Evolutionary conservation across 2,888 invertebrate species (phyloP).

Genomic region (Andrena fulva): DNA sequence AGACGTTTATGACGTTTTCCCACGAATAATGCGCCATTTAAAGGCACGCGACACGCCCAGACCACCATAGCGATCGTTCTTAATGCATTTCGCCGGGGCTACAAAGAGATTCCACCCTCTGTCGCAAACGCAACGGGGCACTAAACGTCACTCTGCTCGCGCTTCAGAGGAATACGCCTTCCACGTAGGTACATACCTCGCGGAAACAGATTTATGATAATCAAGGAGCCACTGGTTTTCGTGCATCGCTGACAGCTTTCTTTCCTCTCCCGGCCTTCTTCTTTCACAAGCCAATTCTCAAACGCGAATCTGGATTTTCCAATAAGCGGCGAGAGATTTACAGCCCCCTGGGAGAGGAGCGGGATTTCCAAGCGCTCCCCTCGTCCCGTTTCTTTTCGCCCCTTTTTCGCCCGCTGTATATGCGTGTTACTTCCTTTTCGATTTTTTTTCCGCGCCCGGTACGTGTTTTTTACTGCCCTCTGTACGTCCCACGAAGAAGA

Average conservation of each 20-base stretch:
- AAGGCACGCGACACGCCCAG: slow-evolving; percentile 3
- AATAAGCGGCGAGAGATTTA: slow-evolving; percentile 66
- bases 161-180: slow-evolving; percentile 47
- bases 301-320: slow-evolving; percentile 67
- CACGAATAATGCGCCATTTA: not conserved
- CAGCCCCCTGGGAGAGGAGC: slow-evolving; percentile 33
- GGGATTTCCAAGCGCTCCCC: slow-evolving; percentile 5
- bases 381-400: slow-evolving; percentile 16
- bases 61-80: slow-evolving; percentile 43
- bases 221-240: slow-evolving; percentile 64
- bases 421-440: slow-evolving; percentile 58
- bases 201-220: slow-evolving; percentile 72
- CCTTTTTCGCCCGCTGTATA: slow-evolving; percentile 33
- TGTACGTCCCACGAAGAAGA: slow-evolving; percentile 66
- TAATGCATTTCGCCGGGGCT: slow-evolving; percentile 38
- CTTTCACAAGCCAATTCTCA: slow-evolving; percentile 26
- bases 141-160: slow-evolving; percentile 61
- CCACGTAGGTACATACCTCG: slow-evolving; percentile 25
- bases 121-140: slow-evolving; percentile 56
- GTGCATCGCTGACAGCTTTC: slow-evolving; percentile 37
- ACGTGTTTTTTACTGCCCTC: slow-evolving; percentile 67
- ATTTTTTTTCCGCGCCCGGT: slow-evolving; percentile 46
- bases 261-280: slow-evolving; percentile 11
- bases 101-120: slow-evolving; percentile 33
- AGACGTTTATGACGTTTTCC: slow-evolving; percentile 8